Conservation (phyloP, 1,140 invertebrate genomes). For the Conus ventricosus region DNA sequence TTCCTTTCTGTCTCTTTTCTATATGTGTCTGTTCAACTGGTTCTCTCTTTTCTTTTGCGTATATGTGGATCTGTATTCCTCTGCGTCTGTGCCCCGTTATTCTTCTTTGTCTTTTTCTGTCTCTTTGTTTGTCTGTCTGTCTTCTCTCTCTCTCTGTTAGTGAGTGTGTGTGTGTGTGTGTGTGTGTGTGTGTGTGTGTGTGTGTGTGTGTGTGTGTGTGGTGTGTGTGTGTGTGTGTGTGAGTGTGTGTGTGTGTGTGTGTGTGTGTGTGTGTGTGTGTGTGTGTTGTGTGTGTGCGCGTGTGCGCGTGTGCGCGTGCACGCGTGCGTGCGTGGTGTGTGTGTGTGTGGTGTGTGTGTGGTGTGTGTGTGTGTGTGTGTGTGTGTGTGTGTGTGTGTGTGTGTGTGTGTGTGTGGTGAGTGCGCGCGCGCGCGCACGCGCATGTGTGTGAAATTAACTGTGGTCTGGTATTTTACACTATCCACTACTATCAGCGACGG, state of each 20-base stretch:
- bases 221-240: no score
- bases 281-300: neutral
- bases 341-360: neutral
- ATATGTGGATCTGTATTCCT: neutral
- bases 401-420: neutral
- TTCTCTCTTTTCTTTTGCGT: neutral
- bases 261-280: neutral
- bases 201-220: neutral
- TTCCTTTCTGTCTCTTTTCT: neutral
- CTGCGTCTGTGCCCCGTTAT: no score
- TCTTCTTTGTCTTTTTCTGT: no score
- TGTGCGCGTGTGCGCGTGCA: conserved; percentile 1
- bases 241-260: neutral
- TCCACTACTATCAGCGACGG: no score
- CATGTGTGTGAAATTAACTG: neutral
- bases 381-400: conserved; percentile 12
- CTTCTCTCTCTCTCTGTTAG: neutral
- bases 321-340: conserved; percentile 6
- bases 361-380: neutral
- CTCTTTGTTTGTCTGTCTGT: no score
- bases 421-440: neutral
- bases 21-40: neutral
- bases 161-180: neutral
- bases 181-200: conserved; percentile 8
- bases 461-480: no score